These are phyloP conservation scores for Podabrus alpinus DNA, from an alignment of 2,888 invertebrate genomes.

Conservation along the genomic window DNA sequence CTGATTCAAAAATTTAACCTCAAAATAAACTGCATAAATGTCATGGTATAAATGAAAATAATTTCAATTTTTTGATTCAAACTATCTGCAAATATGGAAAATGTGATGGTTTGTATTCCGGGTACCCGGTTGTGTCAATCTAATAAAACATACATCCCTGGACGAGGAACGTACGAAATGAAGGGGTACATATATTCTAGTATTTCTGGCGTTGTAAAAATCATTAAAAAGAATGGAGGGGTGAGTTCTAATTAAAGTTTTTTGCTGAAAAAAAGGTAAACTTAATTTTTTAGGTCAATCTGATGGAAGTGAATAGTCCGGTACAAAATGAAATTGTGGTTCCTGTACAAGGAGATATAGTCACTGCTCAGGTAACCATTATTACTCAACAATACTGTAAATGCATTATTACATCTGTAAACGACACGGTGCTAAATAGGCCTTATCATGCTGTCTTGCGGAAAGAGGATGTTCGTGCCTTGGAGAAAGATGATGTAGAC, in stretches of 20 bases:
- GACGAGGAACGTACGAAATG: conserved; percentile 84
- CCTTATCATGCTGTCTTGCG: conserved; percentile 81
- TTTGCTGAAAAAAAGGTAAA: not conserved
- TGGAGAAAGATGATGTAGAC: conserved; percentile 88
- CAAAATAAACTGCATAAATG: no score
- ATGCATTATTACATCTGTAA: conserved; percentile 85
- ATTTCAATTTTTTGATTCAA: not conserved
- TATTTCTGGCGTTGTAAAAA: conserved; percentile 77
- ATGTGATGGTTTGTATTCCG: conserved; percentile 56
- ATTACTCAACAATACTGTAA: conserved; percentile 85
- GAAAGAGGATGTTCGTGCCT: conserved; percentile 87
- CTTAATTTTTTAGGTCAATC: conserved; percentile 51
- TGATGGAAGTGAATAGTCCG: conserved; percentile 74
- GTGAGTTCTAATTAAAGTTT: not conserved
- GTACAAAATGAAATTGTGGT: conserved; percentile 77
- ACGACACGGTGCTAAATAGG: conserved; percentile 76
- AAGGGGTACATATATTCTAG: conserved; percentile 86
- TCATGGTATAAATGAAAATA: not conserved
- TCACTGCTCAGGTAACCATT: conserved; percentile 84
- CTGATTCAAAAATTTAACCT: not conserved
- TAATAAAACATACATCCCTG: conserved; percentile 69
- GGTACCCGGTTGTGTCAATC: conserved; percentile 76
- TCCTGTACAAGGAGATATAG: conserved; percentile 85
- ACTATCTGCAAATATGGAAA: conserved; percentile 3
- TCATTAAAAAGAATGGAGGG: conserved; percentile 62